phyloP scores from a whole-genome alignment of 2,113 vertebrate species.

The Piliocolobus tephrosceles region DNA sequence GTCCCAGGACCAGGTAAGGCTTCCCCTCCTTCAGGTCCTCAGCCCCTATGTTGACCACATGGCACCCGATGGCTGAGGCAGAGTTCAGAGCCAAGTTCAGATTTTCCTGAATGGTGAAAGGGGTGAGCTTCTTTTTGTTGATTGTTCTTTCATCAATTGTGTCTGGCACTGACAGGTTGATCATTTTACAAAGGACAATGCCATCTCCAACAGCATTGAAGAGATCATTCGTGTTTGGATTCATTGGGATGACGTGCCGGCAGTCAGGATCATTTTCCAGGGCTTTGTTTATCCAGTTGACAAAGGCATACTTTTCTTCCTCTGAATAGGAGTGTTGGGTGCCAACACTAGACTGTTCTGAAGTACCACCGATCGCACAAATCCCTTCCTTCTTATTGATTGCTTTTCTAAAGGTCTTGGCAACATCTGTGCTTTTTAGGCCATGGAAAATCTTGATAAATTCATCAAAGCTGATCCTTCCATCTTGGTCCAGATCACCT shows the following conservation, averaged over 20 bases:
- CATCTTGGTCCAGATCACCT: constrained; percentile 84
- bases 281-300: constrained; percentile 98
- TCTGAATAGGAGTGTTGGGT: constrained; percentile 98
- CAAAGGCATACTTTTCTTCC: constrained; percentile 98
- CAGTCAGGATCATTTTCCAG: constrained; percentile 95
- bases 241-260: constrained; percentile 92
- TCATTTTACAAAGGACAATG: constrained; percentile 98
- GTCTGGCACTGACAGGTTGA: constrained; percentile 97
- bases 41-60: constrained; percentile 98
- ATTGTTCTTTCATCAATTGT: constrained; percentile 98
- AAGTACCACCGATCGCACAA: constrained; percentile 91
- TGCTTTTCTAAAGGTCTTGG: constrained; percentile 95
- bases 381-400: constrained; percentile 98
- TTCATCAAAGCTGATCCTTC: constrained; percentile 92
- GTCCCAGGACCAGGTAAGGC: constrained; percentile 95
- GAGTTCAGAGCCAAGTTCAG: constrained; percentile 97
- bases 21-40: constrained; percentile 97
- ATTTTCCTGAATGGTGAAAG: constrained; percentile 99
- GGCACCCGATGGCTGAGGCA: constrained; percentile 96
- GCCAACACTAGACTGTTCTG: constrained; percentile 91
- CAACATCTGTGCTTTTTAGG: constrained; percentile 94
- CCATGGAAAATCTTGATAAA: constrained; percentile 92
- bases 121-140: constrained; percentile 98
- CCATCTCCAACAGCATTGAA: constrained; percentile 94
- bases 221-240: constrained; percentile 91